Conservation (phyloP, 2,888 invertebrate species). For the Epistrophe grossulariae region DNA sequence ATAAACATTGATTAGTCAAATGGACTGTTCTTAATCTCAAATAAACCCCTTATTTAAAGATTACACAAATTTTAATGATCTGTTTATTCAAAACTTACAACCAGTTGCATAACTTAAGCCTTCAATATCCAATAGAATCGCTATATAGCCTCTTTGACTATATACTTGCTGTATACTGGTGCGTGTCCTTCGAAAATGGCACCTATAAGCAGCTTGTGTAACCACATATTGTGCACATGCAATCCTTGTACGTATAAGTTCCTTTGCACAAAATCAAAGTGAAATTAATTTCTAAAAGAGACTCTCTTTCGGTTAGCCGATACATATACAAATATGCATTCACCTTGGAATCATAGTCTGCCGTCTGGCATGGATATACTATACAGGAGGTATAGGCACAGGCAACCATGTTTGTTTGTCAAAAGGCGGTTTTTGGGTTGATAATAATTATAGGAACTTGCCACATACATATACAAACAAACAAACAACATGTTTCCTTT, state of each 20-base stretch:
- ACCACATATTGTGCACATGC: constrained; percentile 3
- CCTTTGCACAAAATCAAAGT: constrained; percentile 16
- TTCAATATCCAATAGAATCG: neutral
- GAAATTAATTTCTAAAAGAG: constrained; percentile 25
- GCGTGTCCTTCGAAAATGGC: constrained; percentile 9
- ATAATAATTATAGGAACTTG: constrained; percentile 6
- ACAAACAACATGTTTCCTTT: neutral
- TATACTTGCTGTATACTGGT: too few species aligned
- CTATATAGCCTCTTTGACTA: neutral
- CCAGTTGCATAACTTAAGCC: constrained; percentile 7
- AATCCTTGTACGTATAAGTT: neutral
- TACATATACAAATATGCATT: neutral
- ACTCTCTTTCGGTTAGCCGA: constrained; percentile 6
- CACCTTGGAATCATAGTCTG: constrained; percentile 1
- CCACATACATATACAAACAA: neutral
- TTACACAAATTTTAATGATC: constrained; percentile 1
- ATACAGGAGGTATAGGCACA: neutral
- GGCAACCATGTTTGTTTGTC: constrained; percentile 4
- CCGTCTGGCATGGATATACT: neutral
- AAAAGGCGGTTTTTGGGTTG: constrained; percentile 5
- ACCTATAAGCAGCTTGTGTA: neutral
- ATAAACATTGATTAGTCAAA: neutral
- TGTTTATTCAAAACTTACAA: neutral
- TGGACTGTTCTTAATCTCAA: neutral
- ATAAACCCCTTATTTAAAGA: neutral